Conservation (phyloP, 1,140 invertebrate species). For the Thalassaphorura encarpata region DNA sequence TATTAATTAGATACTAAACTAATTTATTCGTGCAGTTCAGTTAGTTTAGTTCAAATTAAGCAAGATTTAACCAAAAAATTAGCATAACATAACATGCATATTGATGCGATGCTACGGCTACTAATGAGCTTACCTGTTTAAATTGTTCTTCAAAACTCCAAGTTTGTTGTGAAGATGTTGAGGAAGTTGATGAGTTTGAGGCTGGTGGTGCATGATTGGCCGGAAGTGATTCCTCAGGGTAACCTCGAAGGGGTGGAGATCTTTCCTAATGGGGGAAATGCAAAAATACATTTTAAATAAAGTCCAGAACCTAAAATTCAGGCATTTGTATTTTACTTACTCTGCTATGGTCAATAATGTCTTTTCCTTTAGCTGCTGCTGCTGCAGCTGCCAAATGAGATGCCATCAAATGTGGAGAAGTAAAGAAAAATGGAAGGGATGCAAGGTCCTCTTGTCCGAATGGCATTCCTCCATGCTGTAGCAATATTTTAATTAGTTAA, state of each 20-base stretch:
- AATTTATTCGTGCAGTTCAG: too few species aligned
- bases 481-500: too few species aligned
- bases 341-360: conserved; percentile 7
- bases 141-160: conserved; percentile 33
- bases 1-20: too few species aligned
- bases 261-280: conserved; percentile 13
- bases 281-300: conserved; percentile 13
- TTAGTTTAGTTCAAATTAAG: too few species aligned
- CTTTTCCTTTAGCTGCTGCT: conserved; percentile 30
- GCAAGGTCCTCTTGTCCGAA: conserved; percentile 26
- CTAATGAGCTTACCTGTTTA: conserved; percentile 33
- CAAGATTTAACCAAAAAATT: too few species aligned
- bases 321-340: conserved; percentile 1
- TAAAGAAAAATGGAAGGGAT: conserved; percentile 26
- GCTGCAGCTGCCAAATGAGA: conserved; percentile 32
- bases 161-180: conserved; percentile 31
- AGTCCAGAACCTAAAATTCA: conserved; percentile 2
- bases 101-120: too few species aligned
- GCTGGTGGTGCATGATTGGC: conserved; percentile 23
- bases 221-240: conserved; percentile 27
- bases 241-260: conserved; percentile 28
- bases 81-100: too few species aligned
- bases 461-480: conserved; percentile 26
- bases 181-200: conserved; percentile 30
- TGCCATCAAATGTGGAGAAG: conserved; percentile 28